Percentiles rank a stretch among this genome's conserved stretches.
Evolutionary conservation across 2,797 vertebrate species (phyloP).

Genomic region (Thamnophis elegans): DNA sequence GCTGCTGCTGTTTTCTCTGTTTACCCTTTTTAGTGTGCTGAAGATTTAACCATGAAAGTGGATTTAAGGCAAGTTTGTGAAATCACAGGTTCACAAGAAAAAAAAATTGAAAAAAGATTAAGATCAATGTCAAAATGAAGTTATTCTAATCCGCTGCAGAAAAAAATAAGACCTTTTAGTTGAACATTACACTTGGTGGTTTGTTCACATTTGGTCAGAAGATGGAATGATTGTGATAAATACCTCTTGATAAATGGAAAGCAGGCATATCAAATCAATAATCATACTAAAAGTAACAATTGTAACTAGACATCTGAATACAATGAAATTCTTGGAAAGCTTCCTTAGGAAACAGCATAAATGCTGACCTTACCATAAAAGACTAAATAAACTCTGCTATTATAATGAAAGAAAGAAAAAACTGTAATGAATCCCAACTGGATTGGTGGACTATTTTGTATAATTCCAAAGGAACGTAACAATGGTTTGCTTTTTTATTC

Average conservation of each 20-base stretch:
- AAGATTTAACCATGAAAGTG: not conserved
- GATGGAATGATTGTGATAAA: slow-evolving; percentile 61
- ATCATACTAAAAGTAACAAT: slow-evolving; percentile 56
- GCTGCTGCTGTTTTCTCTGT: not conserved
- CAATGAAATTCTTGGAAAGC: slow-evolving; percentile 39
- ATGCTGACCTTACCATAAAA: slow-evolving; percentile 47
- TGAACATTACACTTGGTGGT: slow-evolving; percentile 70
- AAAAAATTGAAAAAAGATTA: slow-evolving; percentile 60
- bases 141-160: slow-evolving; percentile 62
- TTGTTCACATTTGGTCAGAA: slow-evolving; percentile 69
- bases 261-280: slow-evolving; percentile 32
- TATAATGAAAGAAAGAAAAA: slow-evolving; percentile 45
- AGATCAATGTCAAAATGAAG: slow-evolving; percentile 63
- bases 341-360: slow-evolving; percentile 20
- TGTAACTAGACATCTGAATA: slow-evolving; percentile 59
- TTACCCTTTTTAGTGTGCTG: not conserved
- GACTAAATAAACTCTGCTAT: slow-evolving; percentile 27
- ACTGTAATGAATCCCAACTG: slow-evolving; percentile 29
- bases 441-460: slow-evolving; percentile 33
- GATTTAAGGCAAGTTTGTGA: not conserved
- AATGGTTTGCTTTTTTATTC: not conserved
- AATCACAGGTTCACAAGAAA: not conserved
- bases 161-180: slow-evolving; percentile 57
- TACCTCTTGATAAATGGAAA: slow-evolving; percentile 48
- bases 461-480: slow-evolving; percentile 37